Base-by-base conservation (phyloP, 1,140 invertebrate species). In the Ostrea edulis region DNA sequence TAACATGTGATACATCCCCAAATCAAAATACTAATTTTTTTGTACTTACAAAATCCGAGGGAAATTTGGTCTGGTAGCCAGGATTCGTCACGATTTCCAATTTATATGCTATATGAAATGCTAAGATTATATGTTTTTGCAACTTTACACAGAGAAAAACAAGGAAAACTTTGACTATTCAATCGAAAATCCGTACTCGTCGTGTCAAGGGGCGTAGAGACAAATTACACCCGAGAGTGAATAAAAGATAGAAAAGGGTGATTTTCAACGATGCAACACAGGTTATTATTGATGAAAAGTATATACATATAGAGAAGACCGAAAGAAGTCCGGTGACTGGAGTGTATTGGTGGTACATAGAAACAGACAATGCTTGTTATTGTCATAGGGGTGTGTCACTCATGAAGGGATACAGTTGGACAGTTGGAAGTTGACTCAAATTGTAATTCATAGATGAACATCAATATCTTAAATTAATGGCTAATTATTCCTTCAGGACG, bases 271-370 rank as follows among this genome's bases (percentile, higher is more conserved):
- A 82, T 44, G 77, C 25, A 82, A 82, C 77, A 8, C 77, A 52
- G 77, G 25, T 82, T 35, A 25, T 82, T 5, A 82, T 82, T 52
- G n/a, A 82, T 35, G 9, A 82, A 2, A 82, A 82, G 77, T 11
- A 29, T 35, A 35, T 82, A 44, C 51, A 52, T 82, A 8, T 82
- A 87, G 87, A 14, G 87, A 88, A 12, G 87, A 84, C 58, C 89
- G 81, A 35, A 88, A 84, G 22, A 90, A 88, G 82, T 90, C 44
- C 22, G 89, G 87, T n/a, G 84, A 87, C 44, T 35, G 52, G 7
- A 84, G 51, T n/a, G 87, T 90, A n/a, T 55, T 68, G 88, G 58
- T 11, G 11, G 29, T 82, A 7, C 77, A 22, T 35, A 25, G 29
- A 82, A 52, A 52, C 25, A 20, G 77, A 17, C 62, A 55, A 20